phyloP scores from a whole-genome alignment of 2,113 vertebrate genomes.

The Ovis aries region ARS-UI_Ramb_v3.0 NC_056065.1:20954001-20954500 shows the following conservation, averaged over 20 bases:
- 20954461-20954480: not conserved
- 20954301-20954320: constrained; percentile 25
- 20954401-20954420: not conserved
- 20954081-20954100: constrained; percentile 41
- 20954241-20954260: constrained; percentile 36
- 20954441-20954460: not conserved
- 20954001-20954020: not conserved
- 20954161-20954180: constrained; percentile 40
- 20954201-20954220: constrained; percentile 42
- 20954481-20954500: not conserved
- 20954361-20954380: not conserved
- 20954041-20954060: not conserved
- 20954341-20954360: not conserved
- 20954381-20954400: not conserved
- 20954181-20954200: constrained; percentile 46
- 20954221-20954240: constrained; percentile 2
- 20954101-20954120: constrained; percentile 21
- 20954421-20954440: not conserved
- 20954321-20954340: constrained; percentile 16
- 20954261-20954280: constrained; percentile 39
- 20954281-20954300: constrained; percentile 36
- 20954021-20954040: constrained; percentile 20
- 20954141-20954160: not conserved
- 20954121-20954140: constrained; percentile 33
- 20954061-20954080: constrained; percentile 39